Evolutionary conservation across 2,888 invertebrate species (phyloP), one percentile per base, ranked within the genome.

Genomic region (Metellina segmentata): DNA sequence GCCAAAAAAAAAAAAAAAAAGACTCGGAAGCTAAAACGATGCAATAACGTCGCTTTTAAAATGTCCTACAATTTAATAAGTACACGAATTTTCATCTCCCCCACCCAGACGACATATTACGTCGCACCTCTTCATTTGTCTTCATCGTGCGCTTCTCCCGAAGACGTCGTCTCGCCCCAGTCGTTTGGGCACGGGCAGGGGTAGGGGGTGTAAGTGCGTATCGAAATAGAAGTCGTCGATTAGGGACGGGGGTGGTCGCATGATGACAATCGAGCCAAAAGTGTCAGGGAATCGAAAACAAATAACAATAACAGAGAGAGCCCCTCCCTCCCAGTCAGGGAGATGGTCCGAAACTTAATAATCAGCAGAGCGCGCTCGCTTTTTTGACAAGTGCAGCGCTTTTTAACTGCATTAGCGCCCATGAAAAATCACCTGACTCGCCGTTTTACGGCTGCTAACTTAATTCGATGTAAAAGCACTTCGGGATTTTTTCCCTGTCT

Each of bases 391-490:
- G 82, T 77, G 52, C 81, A 86, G 87, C 87, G 87, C 91, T 91
- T 91, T 91, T 91, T 91, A 91, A 91, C 87, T 87, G 83, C 82
- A 83, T 91, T 87, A 91, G 87, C 53, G 83, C 78, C 82, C 87
- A 87, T 91, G 91, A 91, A 91, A 91, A 91, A 91, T 91, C 91
- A 87, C 87, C 91, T 91, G 91, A 82, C 91, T 91, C 85, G 49
- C 70, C 72, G 82, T 79, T 69, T 89, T 89, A 89, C 89, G 89
- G 83, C 83, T 83, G 78, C 89, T 91, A 91, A 91, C 90, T 91
- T 91, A 91, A 91, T 91, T 91, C 90, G 90, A 91, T 91, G 90
- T 86, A 91, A 91, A 85, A 91, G 90, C 90, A 86, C 90, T 90
- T 82, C 74, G 74, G 51, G 75, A 34, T 70, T 81, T 74, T 81